Evolutionary conservation across 2,888 invertebrate genomes (phyloP), one percentile per base, ranked within the genome.

Genomic region (Priocnemis perturbator): DNA sequence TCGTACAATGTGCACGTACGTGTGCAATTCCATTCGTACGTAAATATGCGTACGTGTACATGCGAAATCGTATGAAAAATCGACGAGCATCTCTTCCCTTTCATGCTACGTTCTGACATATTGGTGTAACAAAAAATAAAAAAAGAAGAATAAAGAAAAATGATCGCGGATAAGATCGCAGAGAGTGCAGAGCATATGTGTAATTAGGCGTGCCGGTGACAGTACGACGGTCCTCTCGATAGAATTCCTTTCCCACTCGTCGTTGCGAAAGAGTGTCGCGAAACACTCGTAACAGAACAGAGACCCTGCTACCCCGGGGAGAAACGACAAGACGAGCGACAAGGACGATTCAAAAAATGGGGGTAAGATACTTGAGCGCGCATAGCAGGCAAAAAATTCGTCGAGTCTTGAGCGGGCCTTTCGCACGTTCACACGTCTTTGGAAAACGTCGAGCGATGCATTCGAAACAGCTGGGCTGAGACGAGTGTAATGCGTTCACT

Each of bases 11-110:
- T 37, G 37, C 37, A 37, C 37, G 7, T 71, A 37, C 50, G 5
- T 50, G 50, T 67, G 57, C 60, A 57, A 65, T 64, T 66, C 64
- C 58, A n/a, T 14, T 61, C 65, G 19, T 59, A 3, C 62, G n/a
- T 44, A 19, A 44, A 58, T 57, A 37, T 45, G 45, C 59, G n/a
- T 3, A 15, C 64, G 55, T 60, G 44, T 23, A 19, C 9, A 37
- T 11, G 14, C 37, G 11, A 37, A 11, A 37, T 3, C 7, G 26
- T 26, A 26, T 26, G 3, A 7, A 26, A 7, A 7, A 26, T 26
- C 7, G 45, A 15, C 20, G 57, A 57, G 20, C 47, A 60, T 56
- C 15, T 3, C 60, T 19, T 60, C 14, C 14, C 0, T 21, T 14
- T 20, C n/a, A 14, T 55, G 26, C 21, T 55, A 2, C 5, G 26